These are phyloP conservation scores for Kryptolebias marmoratus DNA, from an alignment of 2,113 vertebrate species.

Conservation along the genomic window DNA sequence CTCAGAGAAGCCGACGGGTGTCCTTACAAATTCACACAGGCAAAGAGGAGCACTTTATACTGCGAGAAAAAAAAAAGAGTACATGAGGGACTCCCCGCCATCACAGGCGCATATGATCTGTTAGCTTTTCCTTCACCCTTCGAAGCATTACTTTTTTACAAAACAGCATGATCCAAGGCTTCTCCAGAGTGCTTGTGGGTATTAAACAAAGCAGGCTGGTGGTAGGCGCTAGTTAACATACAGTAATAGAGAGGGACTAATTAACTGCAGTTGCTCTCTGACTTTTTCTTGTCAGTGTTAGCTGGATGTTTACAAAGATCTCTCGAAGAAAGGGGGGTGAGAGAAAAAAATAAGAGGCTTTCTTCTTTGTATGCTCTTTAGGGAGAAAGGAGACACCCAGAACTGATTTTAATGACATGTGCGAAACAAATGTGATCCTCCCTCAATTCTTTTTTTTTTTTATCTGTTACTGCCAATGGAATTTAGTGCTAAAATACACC, in stretches of 20 bases:
- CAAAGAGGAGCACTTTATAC: slow-evolving; percentile 66
- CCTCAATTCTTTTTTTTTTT: slow-evolving; percentile 26
- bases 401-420: slow-evolving; percentile 77
- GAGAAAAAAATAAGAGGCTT: slow-evolving; percentile 54
- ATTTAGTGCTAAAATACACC: slow-evolving; percentile 69
- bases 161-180: slow-evolving; percentile 47
- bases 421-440: slow-evolving; percentile 73
- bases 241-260: slow-evolving; percentile 72
- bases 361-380: slow-evolving; percentile 62
- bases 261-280: slow-evolving; percentile 65
- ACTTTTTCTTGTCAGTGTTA: slow-evolving; percentile 56
- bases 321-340: slow-evolving; percentile 56
- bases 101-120: slow-evolving; percentile 59
- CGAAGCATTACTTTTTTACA: slow-evolving; percentile 57
- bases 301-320: slow-evolving; percentile 71
- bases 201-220: slow-evolving; percentile 65
- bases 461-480: slow-evolving; percentile 55
- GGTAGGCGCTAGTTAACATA: slow-evolving; percentile 66
- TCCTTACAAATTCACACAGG: slow-evolving; percentile 70
- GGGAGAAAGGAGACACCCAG: slow-evolving; percentile 67
- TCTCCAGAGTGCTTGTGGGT: slow-evolving; percentile 65
- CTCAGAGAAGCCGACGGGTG: slow-evolving; percentile 72
- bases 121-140: slow-evolving; percentile 72
- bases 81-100: slow-evolving; percentile 56
- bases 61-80: slow-evolving; percentile 58